phyloP scores from a whole-genome alignment of 2,113 vertebrate genomes.

The Oenanthe oenanthe region DNA sequence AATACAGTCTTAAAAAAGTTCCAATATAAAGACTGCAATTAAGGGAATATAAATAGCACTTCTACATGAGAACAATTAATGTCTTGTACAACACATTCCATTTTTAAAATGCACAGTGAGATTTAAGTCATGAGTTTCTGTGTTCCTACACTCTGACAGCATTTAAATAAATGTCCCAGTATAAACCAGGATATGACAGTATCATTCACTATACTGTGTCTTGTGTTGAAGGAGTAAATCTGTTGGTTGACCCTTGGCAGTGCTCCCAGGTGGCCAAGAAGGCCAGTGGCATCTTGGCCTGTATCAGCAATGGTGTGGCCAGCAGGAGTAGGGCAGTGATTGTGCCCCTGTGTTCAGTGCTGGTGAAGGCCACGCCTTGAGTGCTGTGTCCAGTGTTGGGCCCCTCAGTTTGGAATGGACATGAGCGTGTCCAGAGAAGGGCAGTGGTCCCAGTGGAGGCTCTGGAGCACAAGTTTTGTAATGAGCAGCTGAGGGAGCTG shows the following conservation, averaged over 20 bases:
- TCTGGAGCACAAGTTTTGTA: neutral
- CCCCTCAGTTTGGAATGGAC: neutral
- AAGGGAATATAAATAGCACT: neutral
- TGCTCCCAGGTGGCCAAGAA: neutral
- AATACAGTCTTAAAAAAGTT: neutral
- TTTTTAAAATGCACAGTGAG: neutral
- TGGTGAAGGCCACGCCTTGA: neutral
- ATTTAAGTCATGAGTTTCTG: neutral
- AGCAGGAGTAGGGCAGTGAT: neutral
- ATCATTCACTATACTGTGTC: neutral
- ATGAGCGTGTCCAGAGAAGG: neutral
- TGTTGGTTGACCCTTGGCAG: neutral
- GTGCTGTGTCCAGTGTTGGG: neutral
- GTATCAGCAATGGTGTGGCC: neutral
- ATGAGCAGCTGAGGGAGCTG: neutral
- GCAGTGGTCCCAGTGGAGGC: neutral
- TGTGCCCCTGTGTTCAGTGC: no score
- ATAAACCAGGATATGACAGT: neutral
- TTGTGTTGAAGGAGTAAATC: neutral
- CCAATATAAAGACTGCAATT: neutral
- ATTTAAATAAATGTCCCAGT: neutral
- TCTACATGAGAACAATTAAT: neutral
- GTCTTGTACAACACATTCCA: neutral
- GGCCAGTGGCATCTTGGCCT: neutral
- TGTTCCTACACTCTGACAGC: neutral